Evolutionary conservation across 2,113 vertebrate genomes (phyloP).

Genomic region (Esox niger): DNA sequence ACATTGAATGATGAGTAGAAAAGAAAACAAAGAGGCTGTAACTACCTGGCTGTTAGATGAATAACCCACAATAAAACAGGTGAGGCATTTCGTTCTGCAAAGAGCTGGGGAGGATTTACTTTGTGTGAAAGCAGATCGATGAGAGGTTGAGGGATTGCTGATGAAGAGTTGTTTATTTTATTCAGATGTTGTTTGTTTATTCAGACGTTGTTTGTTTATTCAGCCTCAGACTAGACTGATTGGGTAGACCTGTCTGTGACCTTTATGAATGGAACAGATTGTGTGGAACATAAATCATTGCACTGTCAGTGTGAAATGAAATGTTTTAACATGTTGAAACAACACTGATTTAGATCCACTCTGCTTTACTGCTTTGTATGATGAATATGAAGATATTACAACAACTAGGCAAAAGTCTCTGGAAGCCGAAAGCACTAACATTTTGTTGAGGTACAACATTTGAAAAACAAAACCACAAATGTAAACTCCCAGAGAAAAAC

Average conservation of each 20-base stretch:
- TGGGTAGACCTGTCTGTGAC: no score
- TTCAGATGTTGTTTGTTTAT: neutral
- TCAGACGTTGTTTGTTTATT: neutral
- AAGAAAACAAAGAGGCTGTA: neutral
- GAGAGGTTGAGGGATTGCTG: neutral
- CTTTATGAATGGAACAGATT: no score
- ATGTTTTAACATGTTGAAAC: no score
- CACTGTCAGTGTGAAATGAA: no score
- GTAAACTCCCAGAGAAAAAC: no score
- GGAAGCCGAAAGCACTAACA: no score
- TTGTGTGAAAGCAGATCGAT: neutral
- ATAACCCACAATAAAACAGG: no score
- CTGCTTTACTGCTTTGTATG: neutral
- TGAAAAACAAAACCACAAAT: no score
- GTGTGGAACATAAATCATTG: no score
- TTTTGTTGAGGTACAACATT: no score
- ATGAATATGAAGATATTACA: neutral
- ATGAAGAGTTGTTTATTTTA: no score
- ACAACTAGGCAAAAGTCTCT: neutral
- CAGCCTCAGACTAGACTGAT: neutral
- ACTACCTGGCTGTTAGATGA: neutral
- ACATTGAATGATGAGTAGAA: no score
- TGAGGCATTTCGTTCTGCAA: neutral
- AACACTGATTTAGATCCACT: neutral
- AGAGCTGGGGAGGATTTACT: neutral